Percentiles rank a stretch among this genome's conserved stretches.
Evolutionary conservation across 2,797 vertebrate genomes (phyloP).

Genomic region (Sarcophilus harrisii): DNA sequence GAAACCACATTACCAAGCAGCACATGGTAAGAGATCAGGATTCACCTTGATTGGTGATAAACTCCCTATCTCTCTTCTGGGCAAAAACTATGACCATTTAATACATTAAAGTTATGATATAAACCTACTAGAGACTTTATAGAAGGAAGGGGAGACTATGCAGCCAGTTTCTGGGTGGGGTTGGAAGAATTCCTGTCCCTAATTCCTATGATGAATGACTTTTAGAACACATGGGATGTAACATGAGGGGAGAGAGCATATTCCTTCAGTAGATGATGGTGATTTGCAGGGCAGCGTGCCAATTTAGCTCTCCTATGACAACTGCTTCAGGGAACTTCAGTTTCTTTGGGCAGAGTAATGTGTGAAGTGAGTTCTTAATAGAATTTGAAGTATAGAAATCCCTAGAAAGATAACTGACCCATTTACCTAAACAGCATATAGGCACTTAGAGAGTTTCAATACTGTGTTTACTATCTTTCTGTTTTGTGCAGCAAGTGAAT

Average conservation of each 20-base stretch:
- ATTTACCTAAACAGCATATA: neutral
- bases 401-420: neutral
- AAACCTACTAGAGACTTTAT: neutral
- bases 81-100: neutral
- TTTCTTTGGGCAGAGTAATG: neutral
- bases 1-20: neutral
- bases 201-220: neutral
- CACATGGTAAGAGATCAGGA: neutral
- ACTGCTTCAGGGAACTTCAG: neutral
- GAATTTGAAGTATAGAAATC: neutral
- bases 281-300: neutral
- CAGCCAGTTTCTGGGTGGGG: neutral
- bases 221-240: neutral
- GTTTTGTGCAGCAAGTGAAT: neutral
- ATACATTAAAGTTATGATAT: neutral
- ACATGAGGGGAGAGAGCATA: neutral
- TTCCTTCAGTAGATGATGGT: neutral
- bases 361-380: neutral
- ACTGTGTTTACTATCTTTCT: neutral
- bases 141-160: neutral
- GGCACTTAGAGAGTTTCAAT: neutral
- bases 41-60: neutral
- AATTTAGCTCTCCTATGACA: neutral
- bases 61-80: neutral
- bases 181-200: neutral